Conservation (phyloP, 2,888 invertebrate genomes). For the Hololepta plana region DNA sequence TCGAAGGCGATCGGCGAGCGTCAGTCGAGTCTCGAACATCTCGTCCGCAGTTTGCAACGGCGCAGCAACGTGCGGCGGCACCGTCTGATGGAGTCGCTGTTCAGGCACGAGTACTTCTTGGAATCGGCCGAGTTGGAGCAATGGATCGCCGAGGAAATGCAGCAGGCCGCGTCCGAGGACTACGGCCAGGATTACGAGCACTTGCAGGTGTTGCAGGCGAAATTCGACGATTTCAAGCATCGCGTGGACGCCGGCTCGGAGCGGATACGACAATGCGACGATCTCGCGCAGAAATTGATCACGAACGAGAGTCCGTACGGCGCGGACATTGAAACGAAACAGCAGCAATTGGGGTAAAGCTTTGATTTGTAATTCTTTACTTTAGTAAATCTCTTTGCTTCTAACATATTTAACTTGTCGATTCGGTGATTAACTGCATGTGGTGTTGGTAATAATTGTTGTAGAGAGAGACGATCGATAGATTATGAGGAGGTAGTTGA, state of each 20-base stretch:
- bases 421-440: background rate
- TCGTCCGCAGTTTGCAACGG: slow-evolving; percentile 64
- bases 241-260: slow-evolving; percentile 80
- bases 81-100: slow-evolving; percentile 78
- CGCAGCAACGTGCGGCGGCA: slow-evolving; percentile 63
- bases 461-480: background rate
- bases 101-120: slow-evolving; percentile 73
- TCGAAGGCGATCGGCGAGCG: slow-evolving; percentile 61
- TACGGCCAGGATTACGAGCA: slow-evolving; percentile 92
- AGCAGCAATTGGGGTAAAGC: slow-evolving; percentile 68
- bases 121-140: slow-evolving; percentile 80
- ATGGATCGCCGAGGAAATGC: slow-evolving; percentile 84
- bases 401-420: background rate
- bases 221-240: slow-evolving; percentile 86
- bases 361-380: slow-evolving; percentile 6
- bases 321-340: slow-evolving; percentile 67
- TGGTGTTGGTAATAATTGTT: background rate
- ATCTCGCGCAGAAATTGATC: slow-evolving; percentile 73
- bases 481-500: background rate
- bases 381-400: slow-evolving; percentile 5
- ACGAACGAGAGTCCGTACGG: slow-evolving; percentile 73
- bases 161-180: slow-evolving; percentile 78
- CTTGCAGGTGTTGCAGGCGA: slow-evolving; percentile 63
- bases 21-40: slow-evolving; percentile 57
- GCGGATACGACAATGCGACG: slow-evolving; percentile 78